phyloP scores from a whole-genome alignment of 2,797 vertebrate species.

The Lagodon rhomboides region DNA sequence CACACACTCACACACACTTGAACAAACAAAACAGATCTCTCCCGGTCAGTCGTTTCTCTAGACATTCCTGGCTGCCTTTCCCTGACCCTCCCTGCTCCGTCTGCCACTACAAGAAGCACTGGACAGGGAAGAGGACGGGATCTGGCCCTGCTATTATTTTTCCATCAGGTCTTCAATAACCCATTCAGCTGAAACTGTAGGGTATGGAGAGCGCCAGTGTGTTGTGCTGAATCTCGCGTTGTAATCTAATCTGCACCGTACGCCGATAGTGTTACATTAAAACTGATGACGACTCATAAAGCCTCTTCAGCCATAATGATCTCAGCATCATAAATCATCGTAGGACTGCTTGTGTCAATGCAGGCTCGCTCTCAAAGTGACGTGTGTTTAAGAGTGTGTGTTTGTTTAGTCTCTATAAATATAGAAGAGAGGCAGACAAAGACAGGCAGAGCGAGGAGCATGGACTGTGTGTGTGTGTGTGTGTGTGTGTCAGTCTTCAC shows the following conservation, averaged over 20 bases:
- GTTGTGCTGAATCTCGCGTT: conserved; percentile 46
- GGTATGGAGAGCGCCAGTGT: background rate
- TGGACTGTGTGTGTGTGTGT: conserved; percentile 43
- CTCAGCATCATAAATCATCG: conserved; percentile 71
- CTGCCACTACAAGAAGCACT: conserved; percentile 44
- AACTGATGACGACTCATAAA: conserved; percentile 54
- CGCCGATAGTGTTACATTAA: conserved; percentile 52
- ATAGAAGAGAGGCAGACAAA: conserved; percentile 50
- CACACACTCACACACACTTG: conserved; percentile 57
- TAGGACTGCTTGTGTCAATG: conserved; percentile 43
- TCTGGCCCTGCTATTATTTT: conserved; percentile 57
- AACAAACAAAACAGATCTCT: conserved; percentile 81
- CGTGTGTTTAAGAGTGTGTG: conserved; percentile 58
- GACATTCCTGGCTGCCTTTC: conserved; percentile 83
- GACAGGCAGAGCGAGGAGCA: conserved; percentile 38
- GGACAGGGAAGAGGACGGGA: conserved; percentile 41
- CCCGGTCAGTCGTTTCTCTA: conserved; percentile 75
- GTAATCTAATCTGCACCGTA: conserved; percentile 62
- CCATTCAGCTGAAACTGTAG: conserved; percentile 42
- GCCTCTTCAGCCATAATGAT: conserved; percentile 61
- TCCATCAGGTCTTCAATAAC: conserved; percentile 61
- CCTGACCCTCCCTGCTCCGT: conserved; percentile 77
- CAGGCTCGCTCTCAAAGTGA: conserved; percentile 50
- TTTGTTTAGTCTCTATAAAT: conserved; percentile 75
- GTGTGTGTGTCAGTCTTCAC: conserved; percentile 50